Percentiles rank a stretch among this genome's conserved stretches.
These are phyloP conservation scores for Anseranas semipalmata DNA, from an alignment of 2,113 vertebrate genomes.

Conservation along the genomic window DNA sequence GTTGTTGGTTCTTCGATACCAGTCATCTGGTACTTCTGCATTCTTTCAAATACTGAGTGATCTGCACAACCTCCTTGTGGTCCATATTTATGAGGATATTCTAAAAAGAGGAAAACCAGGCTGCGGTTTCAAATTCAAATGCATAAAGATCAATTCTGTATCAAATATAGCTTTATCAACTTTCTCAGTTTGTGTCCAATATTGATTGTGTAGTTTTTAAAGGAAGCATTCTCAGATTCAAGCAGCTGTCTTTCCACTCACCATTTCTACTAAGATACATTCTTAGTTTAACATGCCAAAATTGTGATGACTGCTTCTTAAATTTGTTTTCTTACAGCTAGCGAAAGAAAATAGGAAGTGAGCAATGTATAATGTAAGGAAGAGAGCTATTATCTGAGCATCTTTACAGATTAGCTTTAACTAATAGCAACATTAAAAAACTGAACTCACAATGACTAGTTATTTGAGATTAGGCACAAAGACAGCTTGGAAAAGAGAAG, in stretches of 20 bases:
- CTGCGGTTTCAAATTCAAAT: conserved; percentile 14
- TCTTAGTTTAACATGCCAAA: not conserved
- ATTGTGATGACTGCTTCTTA: not conserved
- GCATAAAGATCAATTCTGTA: not conserved
- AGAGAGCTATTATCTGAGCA: not conserved
- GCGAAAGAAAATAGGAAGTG: not conserved
- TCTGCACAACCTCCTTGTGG: conserved; percentile 95
- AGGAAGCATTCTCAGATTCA: not conserved
- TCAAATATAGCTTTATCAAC: not conserved
- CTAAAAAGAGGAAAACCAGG: conserved; percentile 75
- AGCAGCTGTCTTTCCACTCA: not conserved
- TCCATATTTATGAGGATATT: conserved; percentile 96
- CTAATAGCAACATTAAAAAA: not conserved
- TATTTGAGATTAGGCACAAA: not conserved
- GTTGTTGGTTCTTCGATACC: conserved; percentile 73
- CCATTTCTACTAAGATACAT: not conserved
- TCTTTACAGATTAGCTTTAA: not conserved
- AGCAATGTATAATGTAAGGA: not conserved
- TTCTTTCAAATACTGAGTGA: conserved; percentile 92
- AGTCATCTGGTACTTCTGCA: conserved; percentile 92
- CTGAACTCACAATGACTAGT: not conserved
- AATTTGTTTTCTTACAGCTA: not conserved
- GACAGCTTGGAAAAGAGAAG: not conserved
- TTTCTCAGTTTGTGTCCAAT: not conserved
- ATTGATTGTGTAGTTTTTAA: not conserved